Percentiles rank a stretch among this genome's conserved stretches.
Conservation (phyloP, 2,888 invertebrate genomes). For the Tyria jacobaeae region DNA sequence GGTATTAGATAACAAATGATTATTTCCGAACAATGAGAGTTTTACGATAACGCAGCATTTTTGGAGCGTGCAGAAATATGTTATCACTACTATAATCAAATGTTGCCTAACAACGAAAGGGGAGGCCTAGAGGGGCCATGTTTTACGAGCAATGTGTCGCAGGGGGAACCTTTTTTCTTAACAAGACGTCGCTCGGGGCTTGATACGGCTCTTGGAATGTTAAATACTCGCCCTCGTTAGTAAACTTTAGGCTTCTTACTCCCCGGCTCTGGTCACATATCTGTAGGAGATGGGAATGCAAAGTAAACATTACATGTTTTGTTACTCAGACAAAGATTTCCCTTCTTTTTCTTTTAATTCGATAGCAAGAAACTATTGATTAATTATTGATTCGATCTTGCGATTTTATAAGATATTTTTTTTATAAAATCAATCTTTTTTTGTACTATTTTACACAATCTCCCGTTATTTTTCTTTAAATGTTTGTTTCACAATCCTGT, state of each 20-base stretch:
- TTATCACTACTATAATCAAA: slow-evolving; percentile 16
- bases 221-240: slow-evolving; percentile 68
- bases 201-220: slow-evolving; percentile 61
- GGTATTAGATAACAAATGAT: no score
- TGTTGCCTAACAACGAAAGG: slow-evolving; percentile 43
- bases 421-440: no score
- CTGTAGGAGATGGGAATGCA: slow-evolving; percentile 12
- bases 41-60: background rate
- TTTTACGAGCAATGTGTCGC: slow-evolving; percentile 67
- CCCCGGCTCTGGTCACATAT: slow-evolving; percentile 17
- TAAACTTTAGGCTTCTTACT: slow-evolving; percentile 49
- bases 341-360: background rate
- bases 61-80: background rate
- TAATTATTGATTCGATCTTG: no score
- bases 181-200: slow-evolving; percentile 46
- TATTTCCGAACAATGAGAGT: background rate
- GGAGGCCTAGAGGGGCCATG: slow-evolving; percentile 50
- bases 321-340: background rate
- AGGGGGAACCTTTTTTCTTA: slow-evolving; percentile 65
- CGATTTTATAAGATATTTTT: no score
- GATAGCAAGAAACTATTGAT: no score
- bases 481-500: no score
- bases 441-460: no score
- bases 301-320: slow-evolving; percentile 11
- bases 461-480: no score